A percentile compares a stretch with the other conserved stretches of the same genome.
phyloP scores from a whole-genome alignment of 2,888 invertebrate species.

The Acleris emargana region DNA sequence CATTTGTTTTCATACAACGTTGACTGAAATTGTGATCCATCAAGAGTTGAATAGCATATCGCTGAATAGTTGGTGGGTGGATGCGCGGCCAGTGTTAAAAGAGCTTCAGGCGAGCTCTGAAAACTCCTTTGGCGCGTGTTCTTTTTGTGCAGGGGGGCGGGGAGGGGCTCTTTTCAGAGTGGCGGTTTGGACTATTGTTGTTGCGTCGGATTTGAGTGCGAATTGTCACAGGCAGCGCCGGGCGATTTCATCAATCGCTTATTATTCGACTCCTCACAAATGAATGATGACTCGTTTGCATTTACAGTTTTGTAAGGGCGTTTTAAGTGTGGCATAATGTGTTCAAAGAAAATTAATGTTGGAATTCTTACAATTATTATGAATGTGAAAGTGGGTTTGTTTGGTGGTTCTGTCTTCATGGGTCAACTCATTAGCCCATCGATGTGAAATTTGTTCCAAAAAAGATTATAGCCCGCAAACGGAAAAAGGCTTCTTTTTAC shows the following conservation, averaged over 20 bases:
- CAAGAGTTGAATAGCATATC: slow-evolving; percentile 75
- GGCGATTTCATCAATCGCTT: slow-evolving; percentile 76
- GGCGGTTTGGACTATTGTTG: slow-evolving; percentile 68
- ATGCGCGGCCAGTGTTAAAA: slow-evolving; percentile 53
- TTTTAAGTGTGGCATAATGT: slow-evolving; percentile 24
- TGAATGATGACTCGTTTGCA: slow-evolving; percentile 66
- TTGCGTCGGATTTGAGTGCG: slow-evolving; percentile 73
- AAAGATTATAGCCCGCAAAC: too few relatives aligned
- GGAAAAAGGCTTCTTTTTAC: too few relatives aligned
- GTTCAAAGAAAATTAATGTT: too few relatives aligned
- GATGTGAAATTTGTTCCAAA: too few relatives aligned
- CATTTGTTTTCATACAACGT: slow-evolving; percentile 76
- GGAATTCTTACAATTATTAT: too few relatives aligned
- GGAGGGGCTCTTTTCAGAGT: slow-evolving; percentile 50
- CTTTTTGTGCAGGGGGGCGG: slow-evolving; percentile 46
- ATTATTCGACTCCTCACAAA: slow-evolving; percentile 72
- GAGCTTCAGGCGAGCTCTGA: slow-evolving; percentile 45
- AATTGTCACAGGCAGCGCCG: slow-evolving; percentile 75
- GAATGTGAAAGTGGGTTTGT: too few relatives aligned
- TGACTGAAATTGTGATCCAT: slow-evolving; percentile 78
- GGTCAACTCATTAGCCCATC: too few relatives aligned
- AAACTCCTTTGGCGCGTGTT: slow-evolving; percentile 53
- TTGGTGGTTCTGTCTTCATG: too few relatives aligned
- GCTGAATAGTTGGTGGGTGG: slow-evolving; percentile 73
- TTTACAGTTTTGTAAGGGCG: slow-evolving; percentile 43